Evolutionary conservation across 2,113 vertebrate species (phyloP).

Genomic region (Strigops habroptila): DNA sequence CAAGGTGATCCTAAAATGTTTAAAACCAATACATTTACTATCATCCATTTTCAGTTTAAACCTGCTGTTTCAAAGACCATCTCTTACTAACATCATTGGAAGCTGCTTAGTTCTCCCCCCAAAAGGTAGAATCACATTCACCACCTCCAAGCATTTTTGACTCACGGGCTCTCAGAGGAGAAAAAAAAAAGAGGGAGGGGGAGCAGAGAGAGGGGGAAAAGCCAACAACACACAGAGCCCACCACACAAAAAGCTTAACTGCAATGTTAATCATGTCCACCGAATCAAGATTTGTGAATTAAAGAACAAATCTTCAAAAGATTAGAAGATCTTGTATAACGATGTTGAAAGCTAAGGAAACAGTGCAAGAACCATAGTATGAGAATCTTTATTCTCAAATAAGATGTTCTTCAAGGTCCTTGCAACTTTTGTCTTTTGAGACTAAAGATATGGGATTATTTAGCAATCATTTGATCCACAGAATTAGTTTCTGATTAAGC

Average conservation of each 20-base stretch:
- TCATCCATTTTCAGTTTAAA: neutral
- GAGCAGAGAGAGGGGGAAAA: neutral
- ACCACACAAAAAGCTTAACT: neutral
- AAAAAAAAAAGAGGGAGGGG: no score
- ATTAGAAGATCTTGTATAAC: neutral
- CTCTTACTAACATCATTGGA: neutral
- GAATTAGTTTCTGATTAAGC: neutral
- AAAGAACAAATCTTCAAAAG: neutral
- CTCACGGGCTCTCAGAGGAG: neutral
- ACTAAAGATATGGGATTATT: neutral
- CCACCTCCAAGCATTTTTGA: neutral
- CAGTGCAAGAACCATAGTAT: neutral
- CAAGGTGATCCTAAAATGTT: neutral
- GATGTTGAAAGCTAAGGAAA: neutral
- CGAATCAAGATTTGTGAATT: neutral
- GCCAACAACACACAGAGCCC: neutral
- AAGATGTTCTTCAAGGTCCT: neutral
- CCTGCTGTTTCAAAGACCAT: neutral
- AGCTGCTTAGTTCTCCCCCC: neutral
- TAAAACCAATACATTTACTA: neutral
- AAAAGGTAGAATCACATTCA: neutral
- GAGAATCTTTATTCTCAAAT: neutral
- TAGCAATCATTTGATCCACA: neutral
- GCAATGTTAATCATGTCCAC: neutral
- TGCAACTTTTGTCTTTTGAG: neutral